These are phyloP conservation scores for Beroe forskalii DNA, from an alignment of 37 sponge, comb jelly and placozoan genomes.

Conservation along the genomic window DNA sequence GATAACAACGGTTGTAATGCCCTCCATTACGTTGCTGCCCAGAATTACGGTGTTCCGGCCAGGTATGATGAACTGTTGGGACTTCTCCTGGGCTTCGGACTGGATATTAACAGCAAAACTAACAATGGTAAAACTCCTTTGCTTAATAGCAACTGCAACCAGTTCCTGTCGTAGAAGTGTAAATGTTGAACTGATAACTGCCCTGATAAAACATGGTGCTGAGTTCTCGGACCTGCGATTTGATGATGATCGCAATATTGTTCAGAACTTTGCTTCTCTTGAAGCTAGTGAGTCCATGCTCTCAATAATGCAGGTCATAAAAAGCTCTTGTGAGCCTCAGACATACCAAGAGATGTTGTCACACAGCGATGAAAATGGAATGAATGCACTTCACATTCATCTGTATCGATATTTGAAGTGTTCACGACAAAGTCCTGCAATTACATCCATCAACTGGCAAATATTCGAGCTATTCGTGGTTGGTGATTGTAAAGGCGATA, in stretches of 20 bases:
- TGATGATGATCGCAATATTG: background rate
- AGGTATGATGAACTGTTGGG: conserved; percentile 5
- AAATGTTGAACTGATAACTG: background rate
- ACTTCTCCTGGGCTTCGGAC: background rate
- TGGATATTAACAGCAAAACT: conserved; percentile 41
- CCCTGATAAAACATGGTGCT: conserved; percentile 21
- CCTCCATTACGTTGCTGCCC: conserved; percentile 25
- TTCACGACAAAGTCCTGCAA: background rate
- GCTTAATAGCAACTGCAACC: background rate
- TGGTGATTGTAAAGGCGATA: background rate
- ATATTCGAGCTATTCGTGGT: background rate
- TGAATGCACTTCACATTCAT: conserved; percentile 6
- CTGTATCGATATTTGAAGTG: background rate
- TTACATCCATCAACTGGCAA: background rate
- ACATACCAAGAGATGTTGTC: background rate
- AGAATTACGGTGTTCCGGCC: background rate
- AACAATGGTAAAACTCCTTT: conserved; percentile 13
- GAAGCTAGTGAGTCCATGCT: background rate
- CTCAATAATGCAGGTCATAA: background rate
- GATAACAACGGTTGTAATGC: conserved; percentile 57
- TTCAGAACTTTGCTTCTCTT: background rate
- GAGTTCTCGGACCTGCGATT: background rate
- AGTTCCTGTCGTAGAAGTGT: too few species aligned
- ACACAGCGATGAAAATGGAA: conserved; percentile 25
- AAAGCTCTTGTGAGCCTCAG: background rate